These are phyloP conservation scores for Mya arenaria DNA, from an alignment of 1,140 invertebrate genomes.

Conservation along the genomic window DNA sequence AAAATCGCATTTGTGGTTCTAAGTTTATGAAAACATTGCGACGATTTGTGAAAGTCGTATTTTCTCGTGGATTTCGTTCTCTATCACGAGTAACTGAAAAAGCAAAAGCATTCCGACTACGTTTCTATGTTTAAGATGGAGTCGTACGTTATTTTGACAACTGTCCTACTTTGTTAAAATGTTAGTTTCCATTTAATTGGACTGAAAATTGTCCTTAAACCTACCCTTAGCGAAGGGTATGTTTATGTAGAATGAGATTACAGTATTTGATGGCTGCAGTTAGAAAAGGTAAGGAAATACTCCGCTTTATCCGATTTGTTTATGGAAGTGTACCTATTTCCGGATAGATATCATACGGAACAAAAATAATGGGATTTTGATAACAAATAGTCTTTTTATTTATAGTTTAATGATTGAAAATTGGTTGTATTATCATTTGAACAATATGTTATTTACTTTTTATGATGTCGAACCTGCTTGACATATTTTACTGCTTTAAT, in stretches of 20 bases:
- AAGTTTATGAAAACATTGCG: too few species aligned
- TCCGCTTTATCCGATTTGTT: background rate
- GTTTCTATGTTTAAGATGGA: slow-evolving; percentile 56
- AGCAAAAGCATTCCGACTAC: slow-evolving; percentile 15
- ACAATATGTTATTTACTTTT: background rate
- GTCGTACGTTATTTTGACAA: slow-evolving; percentile 50
- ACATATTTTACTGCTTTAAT: too few species aligned
- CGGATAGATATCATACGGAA: background rate
- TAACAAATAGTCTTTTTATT: background rate
- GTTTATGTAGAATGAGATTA: slow-evolving; percentile 42
- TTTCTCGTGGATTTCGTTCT: background rate
- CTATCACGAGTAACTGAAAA: background rate
- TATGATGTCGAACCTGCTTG: background rate
- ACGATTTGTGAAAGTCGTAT: too few species aligned
- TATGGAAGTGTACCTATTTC: slow-evolving; percentile 5
- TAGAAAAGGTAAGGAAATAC: slow-evolving; percentile 44
- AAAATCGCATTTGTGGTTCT: too few species aligned
- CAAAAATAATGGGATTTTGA: background rate
- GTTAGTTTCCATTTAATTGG: background rate
- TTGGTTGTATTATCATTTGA: background rate
- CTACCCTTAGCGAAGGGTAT: slow-evolving; percentile 35
- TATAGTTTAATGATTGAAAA: background rate
- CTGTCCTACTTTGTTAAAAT: slow-evolving; percentile 19
- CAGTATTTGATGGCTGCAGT: slow-evolving; percentile 52
- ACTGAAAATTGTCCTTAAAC: background rate